Percentiles rank a stretch among this genome's conserved stretches.
phyloP scores from a whole-genome alignment of 2,113 vertebrate species.

The Epinephelus lanceolatus region DNA sequence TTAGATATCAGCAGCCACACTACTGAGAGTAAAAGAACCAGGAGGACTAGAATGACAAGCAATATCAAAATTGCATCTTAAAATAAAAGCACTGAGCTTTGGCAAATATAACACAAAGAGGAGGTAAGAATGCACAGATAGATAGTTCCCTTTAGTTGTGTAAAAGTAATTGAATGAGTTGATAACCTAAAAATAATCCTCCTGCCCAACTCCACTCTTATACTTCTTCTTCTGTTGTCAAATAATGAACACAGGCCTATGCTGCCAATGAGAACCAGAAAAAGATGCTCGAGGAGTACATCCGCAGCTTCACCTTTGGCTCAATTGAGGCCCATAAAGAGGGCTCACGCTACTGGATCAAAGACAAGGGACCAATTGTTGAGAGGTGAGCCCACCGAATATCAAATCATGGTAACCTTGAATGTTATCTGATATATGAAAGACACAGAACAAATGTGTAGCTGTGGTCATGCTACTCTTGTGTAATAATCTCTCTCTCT shows the following conservation, averaged over 20 bases:
- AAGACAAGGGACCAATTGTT: conserved; percentile 93
- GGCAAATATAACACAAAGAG: neutral
- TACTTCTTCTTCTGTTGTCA: conserved; percentile 9
- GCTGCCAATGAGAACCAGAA: conserved; percentile 90
- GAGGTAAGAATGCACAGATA: too few species aligned
- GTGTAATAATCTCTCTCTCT: conserved; percentile 7
- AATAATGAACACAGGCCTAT: conserved; percentile 75
- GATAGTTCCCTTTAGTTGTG: neutral
- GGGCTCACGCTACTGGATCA: conserved; percentile 93
- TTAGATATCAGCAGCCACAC: neutral
- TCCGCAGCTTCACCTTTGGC: conserved; percentile 88
- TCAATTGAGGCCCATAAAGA: conserved; percentile 92
- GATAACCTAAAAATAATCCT: neutral
- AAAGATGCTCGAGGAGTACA: conserved; percentile 90
- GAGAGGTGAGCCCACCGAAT: conserved; percentile 86
- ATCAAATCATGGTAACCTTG: neutral
- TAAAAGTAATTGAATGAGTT: neutral
- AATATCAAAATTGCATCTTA: neutral
- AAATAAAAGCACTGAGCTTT: neutral
- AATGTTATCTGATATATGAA: neutral
- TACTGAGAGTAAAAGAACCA: neutral
- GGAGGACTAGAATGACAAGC: neutral
- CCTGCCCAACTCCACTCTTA: neutral
- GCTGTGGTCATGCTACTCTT: neutral
- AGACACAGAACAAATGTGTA: neutral